Conservation (phyloP, 2,888 invertebrate species). For the Lasioglossum malachurum region DNA sequence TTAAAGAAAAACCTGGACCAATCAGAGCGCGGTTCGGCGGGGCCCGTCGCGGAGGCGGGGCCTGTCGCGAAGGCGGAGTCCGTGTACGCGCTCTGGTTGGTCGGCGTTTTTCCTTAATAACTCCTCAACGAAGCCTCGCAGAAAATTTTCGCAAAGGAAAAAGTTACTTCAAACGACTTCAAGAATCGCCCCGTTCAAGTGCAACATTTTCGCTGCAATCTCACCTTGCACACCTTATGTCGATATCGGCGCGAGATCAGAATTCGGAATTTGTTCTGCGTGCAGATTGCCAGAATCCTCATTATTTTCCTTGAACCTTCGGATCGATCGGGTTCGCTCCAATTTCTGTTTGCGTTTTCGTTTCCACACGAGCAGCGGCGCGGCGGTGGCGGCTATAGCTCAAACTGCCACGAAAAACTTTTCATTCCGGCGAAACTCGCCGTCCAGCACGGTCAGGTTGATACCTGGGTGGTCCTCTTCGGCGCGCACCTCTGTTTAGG, state of each 20-base stretch:
- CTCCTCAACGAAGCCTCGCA: too few species aligned
- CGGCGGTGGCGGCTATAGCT: background rate
- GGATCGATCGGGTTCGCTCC: conserved; percentile 33
- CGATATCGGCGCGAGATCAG: background rate
- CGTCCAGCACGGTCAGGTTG: conserved; percentile 1
- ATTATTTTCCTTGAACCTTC: background rate
- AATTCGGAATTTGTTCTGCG: conserved; percentile 35
- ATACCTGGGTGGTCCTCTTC: background rate
- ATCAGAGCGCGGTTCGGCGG: too few species aligned
- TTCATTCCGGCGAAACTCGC: background rate
- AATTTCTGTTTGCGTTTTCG: conserved; percentile 18
- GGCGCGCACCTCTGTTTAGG: conserved; percentile 9
- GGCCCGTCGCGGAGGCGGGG: too few species aligned
- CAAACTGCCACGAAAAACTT: background rate
- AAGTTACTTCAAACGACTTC: too few species aligned
- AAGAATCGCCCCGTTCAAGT: too few species aligned
- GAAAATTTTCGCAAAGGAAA: too few species aligned
- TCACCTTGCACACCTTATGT: background rate
- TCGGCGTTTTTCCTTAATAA: too few species aligned
- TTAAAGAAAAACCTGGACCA: too few species aligned
- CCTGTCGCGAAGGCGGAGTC: too few species aligned
- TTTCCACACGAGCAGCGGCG: background rate
- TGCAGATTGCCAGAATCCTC: background rate
- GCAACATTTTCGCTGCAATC: background rate
- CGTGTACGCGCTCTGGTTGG: too few species aligned